phyloP scores from a whole-genome alignment of 2,888 invertebrate species.

The Ennomos erosarius region DNA sequence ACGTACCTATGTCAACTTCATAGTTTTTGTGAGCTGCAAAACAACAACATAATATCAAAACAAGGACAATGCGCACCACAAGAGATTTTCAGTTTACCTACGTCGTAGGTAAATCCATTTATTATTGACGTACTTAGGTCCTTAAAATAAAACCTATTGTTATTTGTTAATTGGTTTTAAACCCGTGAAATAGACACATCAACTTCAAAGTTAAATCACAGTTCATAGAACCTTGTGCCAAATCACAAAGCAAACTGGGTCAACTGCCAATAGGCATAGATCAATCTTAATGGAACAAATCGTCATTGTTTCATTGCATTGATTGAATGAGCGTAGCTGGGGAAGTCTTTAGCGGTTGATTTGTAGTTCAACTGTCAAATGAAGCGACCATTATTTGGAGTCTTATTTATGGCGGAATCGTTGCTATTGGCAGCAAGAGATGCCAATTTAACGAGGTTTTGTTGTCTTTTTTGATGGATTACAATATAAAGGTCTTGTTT shows the following conservation, averaged over 20 bases:
- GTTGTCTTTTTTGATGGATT: too few relatives aligned
- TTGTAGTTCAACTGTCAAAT: slow-evolving; percentile 19
- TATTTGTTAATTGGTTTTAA: slow-evolving; percentile 3
- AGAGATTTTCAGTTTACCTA: too few relatives aligned
- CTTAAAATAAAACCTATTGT: too few relatives aligned
- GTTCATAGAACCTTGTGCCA: slow-evolving; percentile 41
- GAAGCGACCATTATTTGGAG: slow-evolving; percentile 7
- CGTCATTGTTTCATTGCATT: slow-evolving; percentile 35
- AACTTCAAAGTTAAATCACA: slow-evolving; percentile 31
- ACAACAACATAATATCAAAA: too few relatives aligned
- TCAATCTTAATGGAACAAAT: slow-evolving; percentile 36
- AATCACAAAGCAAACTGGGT: slow-evolving; percentile 41
- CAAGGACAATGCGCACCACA: too few relatives aligned
- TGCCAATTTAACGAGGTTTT: too few relatives aligned
- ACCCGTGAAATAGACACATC: slow-evolving; percentile 13
- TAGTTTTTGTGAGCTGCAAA: too few relatives aligned
- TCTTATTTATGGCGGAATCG: background rate
- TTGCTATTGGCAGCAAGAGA: too few relatives aligned
- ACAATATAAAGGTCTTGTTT: too few relatives aligned
- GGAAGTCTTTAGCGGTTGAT: slow-evolving; percentile 23
- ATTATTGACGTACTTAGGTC: too few relatives aligned
- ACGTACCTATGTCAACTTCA: too few relatives aligned
- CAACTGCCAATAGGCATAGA: slow-evolving; percentile 35
- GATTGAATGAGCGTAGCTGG: slow-evolving; percentile 22
- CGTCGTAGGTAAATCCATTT: too few relatives aligned